Conservation (phyloP, 2,888 invertebrate species). For the Troides aeacus region DNA sequence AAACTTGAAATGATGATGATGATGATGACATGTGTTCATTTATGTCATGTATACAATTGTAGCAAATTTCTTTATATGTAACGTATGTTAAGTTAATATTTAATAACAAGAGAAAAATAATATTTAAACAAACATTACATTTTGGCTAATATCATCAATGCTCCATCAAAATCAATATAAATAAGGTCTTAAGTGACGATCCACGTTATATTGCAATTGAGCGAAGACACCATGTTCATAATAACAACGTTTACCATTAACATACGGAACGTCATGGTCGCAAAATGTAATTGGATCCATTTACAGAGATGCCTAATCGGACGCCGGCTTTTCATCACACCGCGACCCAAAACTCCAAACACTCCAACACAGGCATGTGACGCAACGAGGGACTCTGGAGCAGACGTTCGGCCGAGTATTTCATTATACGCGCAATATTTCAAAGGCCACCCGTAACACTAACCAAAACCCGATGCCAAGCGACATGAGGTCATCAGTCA, state of each 20-base stretch:
- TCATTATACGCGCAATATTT: constrained; percentile 58
- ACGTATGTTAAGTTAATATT: too few relatives aligned
- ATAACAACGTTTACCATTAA: too few relatives aligned
- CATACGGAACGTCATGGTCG: not conserved
- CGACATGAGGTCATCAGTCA: constrained; percentile 68
- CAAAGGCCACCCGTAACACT: constrained; percentile 63
- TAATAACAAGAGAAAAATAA: too few relatives aligned
- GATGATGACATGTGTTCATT: too few relatives aligned
- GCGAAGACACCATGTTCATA: not conserved
- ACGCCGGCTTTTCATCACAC: constrained; percentile 46
- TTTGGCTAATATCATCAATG: too few relatives aligned
- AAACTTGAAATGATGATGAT: too few relatives aligned
- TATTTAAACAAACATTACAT: too few relatives aligned
- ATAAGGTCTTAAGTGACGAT: too few relatives aligned
- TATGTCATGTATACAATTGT: too few relatives aligned
- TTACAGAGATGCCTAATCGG: constrained; percentile 36
- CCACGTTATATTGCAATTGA: too few relatives aligned
- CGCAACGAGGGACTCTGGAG: constrained; percentile 42
- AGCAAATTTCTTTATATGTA: too few relatives aligned
- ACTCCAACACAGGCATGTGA: constrained; percentile 34
- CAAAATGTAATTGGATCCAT: constrained; percentile 38
- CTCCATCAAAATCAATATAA: too few relatives aligned
- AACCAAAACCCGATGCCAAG: constrained; percentile 63
- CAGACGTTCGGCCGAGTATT: constrained; percentile 43
- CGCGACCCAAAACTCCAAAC: constrained; percentile 28